Evolutionary conservation across 2,797 vertebrate species (phyloP).

Genomic region (Microtus californicus): DNA sequence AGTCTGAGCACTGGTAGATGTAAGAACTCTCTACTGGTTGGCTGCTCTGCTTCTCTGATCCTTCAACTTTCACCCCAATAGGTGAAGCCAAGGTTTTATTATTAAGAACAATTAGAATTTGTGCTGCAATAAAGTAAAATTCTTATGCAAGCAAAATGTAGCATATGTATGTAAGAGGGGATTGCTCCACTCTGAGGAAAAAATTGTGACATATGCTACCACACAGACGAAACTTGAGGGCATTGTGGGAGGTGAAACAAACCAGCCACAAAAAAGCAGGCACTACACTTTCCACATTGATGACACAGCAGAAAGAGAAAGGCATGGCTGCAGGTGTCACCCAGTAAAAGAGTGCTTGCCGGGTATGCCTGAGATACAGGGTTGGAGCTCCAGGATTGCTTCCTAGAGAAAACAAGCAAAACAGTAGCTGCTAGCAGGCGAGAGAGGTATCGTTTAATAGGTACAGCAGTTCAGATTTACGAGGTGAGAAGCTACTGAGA

Average conservation of each 20-base stretch:
- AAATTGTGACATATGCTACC: background rate
- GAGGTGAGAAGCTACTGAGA: background rate
- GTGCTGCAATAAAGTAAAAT: background rate
- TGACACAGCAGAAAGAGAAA: background rate
- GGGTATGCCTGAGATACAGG: too few species aligned
- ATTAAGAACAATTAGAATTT: too few species aligned
- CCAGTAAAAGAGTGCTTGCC: too few species aligned
- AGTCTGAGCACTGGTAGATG: too few species aligned
- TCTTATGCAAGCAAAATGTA: background rate
- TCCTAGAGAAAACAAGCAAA: background rate
- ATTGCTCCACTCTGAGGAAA: background rate
- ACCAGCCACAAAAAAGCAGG: background rate
- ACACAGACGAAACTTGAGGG: background rate
- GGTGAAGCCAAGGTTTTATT: too few species aligned
- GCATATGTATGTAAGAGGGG: background rate
- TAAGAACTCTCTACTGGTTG: too few species aligned
- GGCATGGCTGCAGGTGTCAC: background rate
- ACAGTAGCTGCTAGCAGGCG: background rate
- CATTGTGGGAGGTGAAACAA: background rate
- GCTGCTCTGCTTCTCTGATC: too few species aligned
- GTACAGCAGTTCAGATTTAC: background rate
- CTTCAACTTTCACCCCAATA: too few species aligned
- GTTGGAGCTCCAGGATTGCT: background rate
- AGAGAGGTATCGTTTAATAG: background rate
- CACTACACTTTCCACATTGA: background rate